Evolutionary conservation across 2,888 invertebrate species (phyloP), one percentile per base, ranked within the genome.

Genomic region (Noctua janthina): DNA sequence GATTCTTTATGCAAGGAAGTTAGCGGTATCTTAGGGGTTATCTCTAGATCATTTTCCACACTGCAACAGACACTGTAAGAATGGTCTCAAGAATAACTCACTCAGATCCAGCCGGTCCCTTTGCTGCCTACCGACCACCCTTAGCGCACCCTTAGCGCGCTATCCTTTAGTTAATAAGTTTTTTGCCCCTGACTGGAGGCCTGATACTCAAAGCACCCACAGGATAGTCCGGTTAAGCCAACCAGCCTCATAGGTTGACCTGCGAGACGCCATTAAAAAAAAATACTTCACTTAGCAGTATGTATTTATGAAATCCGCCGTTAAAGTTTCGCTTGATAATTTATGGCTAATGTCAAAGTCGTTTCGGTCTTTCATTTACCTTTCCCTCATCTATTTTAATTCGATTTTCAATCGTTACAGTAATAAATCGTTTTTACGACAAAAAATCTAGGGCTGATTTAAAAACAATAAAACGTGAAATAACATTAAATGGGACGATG

Each of bases 381-480:
- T 11, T 72, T 73, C 17, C 69, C 3, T 78, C 70, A 67, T 78
- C 49, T 74, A 86, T 74, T 86, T 84, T 84, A 77, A 78, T 73
- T 71, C 35, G 39, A 70, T 70, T 83, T 84, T 84, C 79, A 84
- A 76, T 68, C 54, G 49, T 66, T 71, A 23, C 51, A 71, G 76
- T 80, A 68, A 85, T 81, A 87, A 90, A 87, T 87, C 80, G 49
- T 66, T 80, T 86, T 90, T 86, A 88, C 54, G 86, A 89, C 79
- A 71, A 46, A 66, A 79, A 89, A 84, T 88, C 78, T 87, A 82
- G 82, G 70, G 78, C 51, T 86, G 67, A 88, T 84, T 85, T 81
- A 86, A 85, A 84, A 87, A 88, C 74, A 87, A 86, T 86, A 88
- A 88, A 89, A 85, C 54, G 64, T 69, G 76, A 84, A 81, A 81